Conservation (phyloP, 2,888 invertebrate species). For the Nematopogon swammerdamellus region DNA sequence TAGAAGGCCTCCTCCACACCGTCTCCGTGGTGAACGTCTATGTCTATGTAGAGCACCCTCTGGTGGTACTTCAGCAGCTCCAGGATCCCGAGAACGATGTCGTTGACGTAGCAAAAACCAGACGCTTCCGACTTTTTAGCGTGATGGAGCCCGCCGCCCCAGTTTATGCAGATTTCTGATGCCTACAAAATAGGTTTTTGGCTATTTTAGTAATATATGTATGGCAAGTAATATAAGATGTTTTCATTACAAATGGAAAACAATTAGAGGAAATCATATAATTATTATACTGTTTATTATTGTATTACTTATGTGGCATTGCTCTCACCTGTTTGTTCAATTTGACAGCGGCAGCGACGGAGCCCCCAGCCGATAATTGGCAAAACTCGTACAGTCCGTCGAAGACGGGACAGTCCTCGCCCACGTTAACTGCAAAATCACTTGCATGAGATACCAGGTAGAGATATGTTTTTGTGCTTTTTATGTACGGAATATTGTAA, state of each 20-base stretch:
- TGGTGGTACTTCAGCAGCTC: slow-evolving; percentile 97
- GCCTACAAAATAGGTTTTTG: slow-evolving; percentile 47
- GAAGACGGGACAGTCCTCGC: slow-evolving; percentile 99
- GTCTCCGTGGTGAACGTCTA: slow-evolving; percentile 99
- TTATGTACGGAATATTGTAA: too few species aligned
- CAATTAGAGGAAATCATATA: too few species aligned
- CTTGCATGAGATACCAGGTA: too few species aligned
- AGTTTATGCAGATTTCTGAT: slow-evolving; percentile 98
- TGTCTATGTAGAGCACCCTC: slow-evolving; percentile 96
- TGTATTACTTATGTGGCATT: too few species aligned
- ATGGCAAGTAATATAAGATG: too few species aligned
- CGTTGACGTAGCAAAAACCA: slow-evolving; percentile 99
- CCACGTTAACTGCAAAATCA: slow-evolving; percentile 93
- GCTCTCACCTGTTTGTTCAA: slow-evolving; percentile 90
- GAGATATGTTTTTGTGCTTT: too few species aligned
- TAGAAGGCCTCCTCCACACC: slow-evolving; percentile 99
- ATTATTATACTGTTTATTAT: too few species aligned
- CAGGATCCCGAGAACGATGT: slow-evolving; percentile 95
- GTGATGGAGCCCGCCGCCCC: slow-evolving; percentile 99
- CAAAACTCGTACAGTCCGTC: slow-evolving; percentile 99
- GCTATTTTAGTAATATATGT: too few species aligned
- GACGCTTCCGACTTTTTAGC: slow-evolving; percentile 99
- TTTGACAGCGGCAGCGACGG: slow-evolving; percentile 98
- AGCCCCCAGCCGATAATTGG: slow-evolving; percentile 96
- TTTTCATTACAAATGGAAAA: too few species aligned